Base-by-base conservation (phyloP, 1,140 invertebrate species). In the Leptopilina clavipes region DNA sequence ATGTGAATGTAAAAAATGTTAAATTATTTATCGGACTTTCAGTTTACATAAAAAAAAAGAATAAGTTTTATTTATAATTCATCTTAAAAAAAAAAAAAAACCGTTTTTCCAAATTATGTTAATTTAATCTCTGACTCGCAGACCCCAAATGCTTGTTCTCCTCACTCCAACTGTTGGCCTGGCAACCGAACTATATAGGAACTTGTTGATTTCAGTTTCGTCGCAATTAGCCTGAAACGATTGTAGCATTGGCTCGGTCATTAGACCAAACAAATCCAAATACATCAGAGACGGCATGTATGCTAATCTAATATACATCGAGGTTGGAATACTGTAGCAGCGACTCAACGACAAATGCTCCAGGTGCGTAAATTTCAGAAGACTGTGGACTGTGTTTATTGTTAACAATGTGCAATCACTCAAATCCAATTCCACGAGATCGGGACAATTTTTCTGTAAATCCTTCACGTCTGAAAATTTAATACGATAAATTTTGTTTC, bases 121-220 rank as follows among this genome's bases (percentile, higher is more conserved):
- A 6, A 76, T 73, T 70, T 48, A 96, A 90, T 97, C 96, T 86
- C 96, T 92, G 45, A 97, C 96, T 78, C 95, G 90, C 7, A 96
- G 89, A 1, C 95, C 95, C 97, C 97, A 98, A 84, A 98, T 95
- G 31, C 96, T 97, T 0, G 96, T 97, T 82, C 96, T 91, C 80
- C 94, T 90, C 12, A 94, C 93, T 1, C 96, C 96, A 11, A 97
- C 96, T 0, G 97, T 98, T 0, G 97, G 97, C 43, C 97, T 90
- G 0, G 97, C 96, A 22, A 98, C 93, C 1, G 94, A 95, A 81
- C 96, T 96, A 89, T 94, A 95, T 74, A 92, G 91, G 81, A 92
- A 93, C 83, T 93, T 93, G 84, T 95, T 95, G 31, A 95, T 91
- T 83, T 93, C 90, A 18, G 94, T 91, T 56, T 87, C 82, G 5